These are phyloP conservation scores for Lissonota sp. DNA, from an alignment of 2,888 invertebrate species.

Conservation along the genomic window DNA sequence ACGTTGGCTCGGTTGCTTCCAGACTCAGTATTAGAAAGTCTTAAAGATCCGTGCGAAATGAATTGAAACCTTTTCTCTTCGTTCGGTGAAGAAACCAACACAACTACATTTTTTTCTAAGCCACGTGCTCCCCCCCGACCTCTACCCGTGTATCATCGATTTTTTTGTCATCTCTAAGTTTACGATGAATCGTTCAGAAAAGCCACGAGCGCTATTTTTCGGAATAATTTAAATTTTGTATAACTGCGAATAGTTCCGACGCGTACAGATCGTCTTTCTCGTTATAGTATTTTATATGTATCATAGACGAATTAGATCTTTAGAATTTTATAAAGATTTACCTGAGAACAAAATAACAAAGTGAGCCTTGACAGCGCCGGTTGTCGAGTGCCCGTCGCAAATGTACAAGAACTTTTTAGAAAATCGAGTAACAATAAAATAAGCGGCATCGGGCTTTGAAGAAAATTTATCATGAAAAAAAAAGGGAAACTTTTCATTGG, in stretches of 20 bases:
- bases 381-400: background rate
- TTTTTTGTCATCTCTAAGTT: conserved; percentile 54
- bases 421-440: background rate
- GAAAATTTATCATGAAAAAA: conserved; percentile 57
- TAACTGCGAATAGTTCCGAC: conserved; percentile 65
- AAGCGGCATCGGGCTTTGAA: conserved; percentile 25
- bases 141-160: conserved; percentile 59
- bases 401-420: background rate
- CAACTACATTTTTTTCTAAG: conserved; percentile 44
- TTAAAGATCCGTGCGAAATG: conserved; percentile 54
- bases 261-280: conserved; percentile 70
- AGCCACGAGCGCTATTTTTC: conserved; percentile 67
- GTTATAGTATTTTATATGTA: conserved; percentile 71
- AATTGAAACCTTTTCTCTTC: conserved; percentile 23
- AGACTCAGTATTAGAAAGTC: conserved; percentile 77
- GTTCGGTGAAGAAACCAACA: conserved; percentile 52
- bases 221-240: conserved; percentile 73
- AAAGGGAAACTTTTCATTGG: conserved; percentile 62
- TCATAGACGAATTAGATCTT: conserved; percentile 65
- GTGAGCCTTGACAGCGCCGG: conserved; percentile 29
- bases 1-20: conserved; percentile 79
- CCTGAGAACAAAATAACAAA: conserved; percentile 34
- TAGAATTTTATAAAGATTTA: conserved; percentile 74
- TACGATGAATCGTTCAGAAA: conserved; percentile 43
- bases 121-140: background rate